Evolutionary conservation across 2,113 vertebrate species (phyloP).

Genomic region (Halichoeres trimaculatus): DNA sequence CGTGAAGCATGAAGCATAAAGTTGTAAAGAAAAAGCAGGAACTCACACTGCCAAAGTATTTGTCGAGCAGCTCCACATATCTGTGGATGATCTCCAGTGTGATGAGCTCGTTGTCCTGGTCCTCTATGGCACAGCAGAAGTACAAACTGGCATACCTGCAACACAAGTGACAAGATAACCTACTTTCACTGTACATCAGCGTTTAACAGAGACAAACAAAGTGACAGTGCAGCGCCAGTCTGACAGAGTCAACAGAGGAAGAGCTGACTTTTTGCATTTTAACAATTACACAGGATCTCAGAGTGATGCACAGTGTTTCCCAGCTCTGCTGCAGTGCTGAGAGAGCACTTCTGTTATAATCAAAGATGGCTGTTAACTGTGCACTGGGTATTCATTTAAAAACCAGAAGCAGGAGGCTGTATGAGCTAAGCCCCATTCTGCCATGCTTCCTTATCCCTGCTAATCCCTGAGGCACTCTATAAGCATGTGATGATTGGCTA

Average conservation of each 20-base stretch:
- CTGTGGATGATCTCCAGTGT: conserved; percentile 99
- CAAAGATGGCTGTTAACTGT: conserved; percentile 54
- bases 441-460: conserved; percentile 58
- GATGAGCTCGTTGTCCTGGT: conserved; percentile 98
- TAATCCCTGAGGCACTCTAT: conserved; percentile 70
- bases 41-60: conserved; percentile 99
- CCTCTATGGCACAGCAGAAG: conserved; percentile 99
- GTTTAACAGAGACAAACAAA: conserved; percentile 5
- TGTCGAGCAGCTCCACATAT: conserved; percentile 98
- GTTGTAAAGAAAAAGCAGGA: background rate
- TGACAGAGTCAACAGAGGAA: background rate
- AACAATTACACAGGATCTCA: conserved; percentile 16
- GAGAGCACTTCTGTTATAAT: conserved; percentile 40
- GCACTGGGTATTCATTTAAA: conserved; percentile 51
- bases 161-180: conserved; percentile 13
- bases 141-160: conserved; percentile 97
- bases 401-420: conserved; percentile 33
- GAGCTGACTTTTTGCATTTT: conserved; percentile 32
- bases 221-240: background rate
- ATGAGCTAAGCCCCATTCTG: conserved; percentile 50
- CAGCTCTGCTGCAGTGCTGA: conserved; percentile 52
- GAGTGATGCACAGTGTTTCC: conserved; percentile 35
- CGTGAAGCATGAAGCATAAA: background rate
- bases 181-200: conserved; percentile 2
- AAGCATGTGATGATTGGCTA: conserved; percentile 75